Percentiles rank a stretch among this genome's conserved stretches.
These are phyloP conservation scores for Auanema freiburgensis DNA, from an alignment of 2,888 invertebrate species.

Conservation along the genomic window DNA sequence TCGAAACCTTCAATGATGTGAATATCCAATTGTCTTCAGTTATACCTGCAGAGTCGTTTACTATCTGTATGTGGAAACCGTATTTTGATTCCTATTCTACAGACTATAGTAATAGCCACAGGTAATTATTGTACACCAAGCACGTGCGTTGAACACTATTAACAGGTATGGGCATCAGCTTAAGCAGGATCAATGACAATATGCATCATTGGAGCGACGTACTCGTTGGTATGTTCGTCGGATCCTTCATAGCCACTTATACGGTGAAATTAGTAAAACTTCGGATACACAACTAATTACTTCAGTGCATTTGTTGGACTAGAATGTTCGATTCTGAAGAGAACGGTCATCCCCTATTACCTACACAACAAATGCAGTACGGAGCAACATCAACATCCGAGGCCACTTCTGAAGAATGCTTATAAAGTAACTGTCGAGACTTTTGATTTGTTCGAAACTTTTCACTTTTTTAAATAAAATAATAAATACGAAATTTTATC, in stretches of 20 bases:
- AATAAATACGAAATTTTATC: conserved; percentile 1
- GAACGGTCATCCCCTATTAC: neutral
- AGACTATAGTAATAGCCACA: conserved; percentile 29
- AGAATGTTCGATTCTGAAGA: conserved; percentile 16
- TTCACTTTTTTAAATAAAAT: neutral
- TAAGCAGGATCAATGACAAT: conserved; percentile 86
- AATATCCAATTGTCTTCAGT: conserved; percentile 13
- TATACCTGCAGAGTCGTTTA: conserved; percentile 46
- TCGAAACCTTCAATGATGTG: neutral
- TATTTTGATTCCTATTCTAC: conserved; percentile 35
- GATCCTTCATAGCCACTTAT: conserved; percentile 65
- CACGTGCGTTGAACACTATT: neutral
- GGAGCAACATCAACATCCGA: neutral
- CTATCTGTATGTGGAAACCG: conserved; percentile 22
- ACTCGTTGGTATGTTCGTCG: conserved; percentile 74
- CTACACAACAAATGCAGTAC: neutral
- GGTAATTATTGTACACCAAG: conserved; percentile 16
- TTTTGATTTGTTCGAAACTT: neutral
- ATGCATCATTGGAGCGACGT: conserved; percentile 98
- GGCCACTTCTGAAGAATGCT: neutral
- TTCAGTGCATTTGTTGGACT: conserved; percentile 28
- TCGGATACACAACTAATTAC: neutral
- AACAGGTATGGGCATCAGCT: conserved; percentile 31
- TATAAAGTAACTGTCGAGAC: too few species aligned
- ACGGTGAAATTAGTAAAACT: conserved; percentile 24